Evolutionary conservation across 2,113 vertebrate species (phyloP).

Genomic region (Ageneiosus marmoratus): DNA sequence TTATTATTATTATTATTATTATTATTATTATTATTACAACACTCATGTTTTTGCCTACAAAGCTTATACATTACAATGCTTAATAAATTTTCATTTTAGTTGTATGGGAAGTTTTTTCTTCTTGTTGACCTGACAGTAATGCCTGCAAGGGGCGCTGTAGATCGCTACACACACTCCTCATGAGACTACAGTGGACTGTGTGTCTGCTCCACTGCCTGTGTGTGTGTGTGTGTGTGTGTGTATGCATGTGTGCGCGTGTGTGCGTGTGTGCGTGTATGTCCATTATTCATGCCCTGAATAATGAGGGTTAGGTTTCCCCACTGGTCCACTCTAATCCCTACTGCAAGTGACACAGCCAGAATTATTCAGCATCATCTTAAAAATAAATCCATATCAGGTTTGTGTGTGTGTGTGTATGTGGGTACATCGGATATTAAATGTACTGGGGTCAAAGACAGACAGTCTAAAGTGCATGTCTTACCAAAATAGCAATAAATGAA

Average conservation of each 20-base stretch:
- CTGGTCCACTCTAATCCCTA: conserved; percentile 42
- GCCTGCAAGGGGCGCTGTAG: conserved; percentile 54
- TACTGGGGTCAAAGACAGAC: conserved; percentile 1
- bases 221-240: conserved; percentile 10
- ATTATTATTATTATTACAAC: too few species aligned
- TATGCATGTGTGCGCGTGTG: conserved; percentile 18
- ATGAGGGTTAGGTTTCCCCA: conserved; percentile 51
- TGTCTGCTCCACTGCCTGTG: conserved; percentile 19
- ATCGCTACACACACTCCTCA: conserved; percentile 13
- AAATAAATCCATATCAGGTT: conserved; percentile 32
- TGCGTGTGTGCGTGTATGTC: conserved; percentile 17
- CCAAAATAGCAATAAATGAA: conserved; percentile 1
- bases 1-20: background rate
- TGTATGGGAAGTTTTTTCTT: background rate
- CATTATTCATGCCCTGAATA: conserved; percentile 54
- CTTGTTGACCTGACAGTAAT: background rate
- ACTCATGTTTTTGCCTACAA: background rate
- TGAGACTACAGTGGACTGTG: background rate
- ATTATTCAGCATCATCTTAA: conserved; percentile 49
- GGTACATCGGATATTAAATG: background rate
- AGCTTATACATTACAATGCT: background rate
- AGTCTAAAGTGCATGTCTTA: background rate
- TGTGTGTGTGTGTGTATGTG: background rate
- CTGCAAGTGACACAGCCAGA: conserved; percentile 37
- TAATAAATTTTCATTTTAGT: background rate